A percentile compares a stretch with the other conserved stretches of the same genome.
Conservation (phyloP, 2,888 invertebrate genomes). For the Lasioglossum leucozonium region DNA sequence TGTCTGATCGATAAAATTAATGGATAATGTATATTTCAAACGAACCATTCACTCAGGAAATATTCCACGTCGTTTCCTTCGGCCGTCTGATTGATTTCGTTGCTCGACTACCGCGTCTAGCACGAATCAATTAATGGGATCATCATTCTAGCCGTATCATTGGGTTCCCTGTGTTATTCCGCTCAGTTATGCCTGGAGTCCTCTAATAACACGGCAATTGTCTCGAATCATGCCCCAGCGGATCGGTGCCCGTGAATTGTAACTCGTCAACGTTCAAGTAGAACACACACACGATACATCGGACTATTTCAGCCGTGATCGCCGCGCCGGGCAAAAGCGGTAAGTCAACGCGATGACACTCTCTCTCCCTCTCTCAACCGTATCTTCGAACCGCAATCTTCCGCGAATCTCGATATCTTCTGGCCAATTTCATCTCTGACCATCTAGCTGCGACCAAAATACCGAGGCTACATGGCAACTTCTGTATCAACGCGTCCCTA, state of each 20-base stretch:
- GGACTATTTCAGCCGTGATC: not conserved
- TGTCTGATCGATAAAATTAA: no score
- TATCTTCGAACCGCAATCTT: conserved; percentile 7
- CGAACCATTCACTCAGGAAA: not conserved
- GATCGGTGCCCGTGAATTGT: not conserved
- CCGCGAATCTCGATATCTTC: conserved; percentile 14
- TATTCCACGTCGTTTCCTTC: not conserved
- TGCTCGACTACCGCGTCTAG: not conserved
- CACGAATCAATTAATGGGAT: not conserved
- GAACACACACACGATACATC: conserved; percentile 11
- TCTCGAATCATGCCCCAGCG: not conserved
- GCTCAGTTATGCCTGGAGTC: not conserved
- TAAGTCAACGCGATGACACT: conserved; percentile 17
- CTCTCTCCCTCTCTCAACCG: no score
- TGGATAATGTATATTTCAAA: no score
- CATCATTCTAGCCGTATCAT: not conserved
- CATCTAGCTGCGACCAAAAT: conserved; percentile 3
- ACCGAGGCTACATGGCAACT: not conserved
- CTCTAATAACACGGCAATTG: not conserved
- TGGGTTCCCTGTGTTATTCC: not conserved
- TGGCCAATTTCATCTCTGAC: conserved; percentile 17
- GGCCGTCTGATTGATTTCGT: not conserved
- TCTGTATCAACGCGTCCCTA: conserved; percentile 10
- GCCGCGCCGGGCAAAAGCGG: not conserved
- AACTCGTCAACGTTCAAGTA: conserved; percentile 15